Percentiles rank a stretch among this genome's conserved stretches.
Conservation (phyloP, 1,140 invertebrate species). For the Physella acuta region DNA sequence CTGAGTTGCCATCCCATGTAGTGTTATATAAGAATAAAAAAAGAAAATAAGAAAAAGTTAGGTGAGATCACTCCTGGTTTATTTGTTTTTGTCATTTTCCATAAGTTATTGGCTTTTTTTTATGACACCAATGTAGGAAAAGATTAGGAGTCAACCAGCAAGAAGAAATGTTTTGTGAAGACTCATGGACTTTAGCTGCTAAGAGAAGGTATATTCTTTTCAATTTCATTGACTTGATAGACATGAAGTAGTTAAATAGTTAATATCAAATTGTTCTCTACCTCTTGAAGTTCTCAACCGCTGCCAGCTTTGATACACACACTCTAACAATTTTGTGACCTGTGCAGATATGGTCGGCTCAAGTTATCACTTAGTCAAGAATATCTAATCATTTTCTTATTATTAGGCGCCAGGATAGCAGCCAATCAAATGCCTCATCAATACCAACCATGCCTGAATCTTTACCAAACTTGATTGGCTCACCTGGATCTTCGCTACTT, state of each 20-base stretch:
- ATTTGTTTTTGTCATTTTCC: not conserved
- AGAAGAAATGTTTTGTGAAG: not conserved
- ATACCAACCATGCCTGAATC: slow-evolving; percentile 30
- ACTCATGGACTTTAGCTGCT: slow-evolving; percentile 5
- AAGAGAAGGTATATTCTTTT: not conserved
- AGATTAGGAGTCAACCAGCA: slow-evolving; percentile 2
- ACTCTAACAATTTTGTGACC: not conserved
- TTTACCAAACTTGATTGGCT: slow-evolving; percentile 27
- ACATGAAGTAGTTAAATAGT: not conserved
- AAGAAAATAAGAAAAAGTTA: no score
- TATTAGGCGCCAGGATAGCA: slow-evolving; percentile 31
- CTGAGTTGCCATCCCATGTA: not conserved
- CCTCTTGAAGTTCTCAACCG: not conserved
- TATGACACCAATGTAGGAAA: not conserved
- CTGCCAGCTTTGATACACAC: not conserved
- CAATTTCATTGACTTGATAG: not conserved
- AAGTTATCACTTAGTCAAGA: not conserved
- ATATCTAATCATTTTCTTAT: not conserved
- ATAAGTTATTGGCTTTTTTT: not conserved
- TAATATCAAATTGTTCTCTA: not conserved
- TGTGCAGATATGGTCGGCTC: not conserved
- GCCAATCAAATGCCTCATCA: slow-evolving; percentile 33
- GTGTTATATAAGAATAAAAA: no score
- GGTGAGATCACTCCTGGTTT: not conserved
- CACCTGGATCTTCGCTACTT: slow-evolving; percentile 5